Base-by-base conservation (phyloP, 2,888 invertebrate species). In the Notodonta ziczac region DNA sequence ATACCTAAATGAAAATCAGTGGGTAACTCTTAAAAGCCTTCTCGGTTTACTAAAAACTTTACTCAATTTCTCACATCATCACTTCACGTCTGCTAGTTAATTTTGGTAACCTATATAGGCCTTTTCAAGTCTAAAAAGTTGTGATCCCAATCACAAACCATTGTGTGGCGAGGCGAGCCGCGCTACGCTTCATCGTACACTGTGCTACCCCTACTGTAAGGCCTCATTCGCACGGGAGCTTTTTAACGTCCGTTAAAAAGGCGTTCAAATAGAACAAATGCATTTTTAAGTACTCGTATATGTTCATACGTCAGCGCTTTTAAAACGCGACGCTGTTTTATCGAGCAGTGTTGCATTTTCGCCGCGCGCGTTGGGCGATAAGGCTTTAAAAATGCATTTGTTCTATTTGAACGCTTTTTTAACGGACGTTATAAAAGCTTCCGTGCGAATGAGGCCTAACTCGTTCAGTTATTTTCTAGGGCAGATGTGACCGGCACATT, bases 401-500 rank as follows among this genome's bases (percentile, higher is more conserved):
- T n/a, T n/a, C n/a, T n/a, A n/a, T n/a, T n/a, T n/a, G n/a, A n/a
- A n/a, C n/a, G n/a, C n/a, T n/a, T n/a, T n/a, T n/a, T n/a, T n/a
- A n/a, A n/a, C n/a, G n/a, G n/a, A n/a, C n/a, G n/a, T n/a, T n/a
- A n/a, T n/a, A n/a, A n/a, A n/a, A n/a, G n/a, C n/a, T n/a, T n/a
- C n/a, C n/a, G n/a, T n/a, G n/a, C n/a, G n/a, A n/a, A n/a, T n/a
- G n/a, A n/a, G n/a, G n/a, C n/a, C n/a, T n/a, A 66, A 69, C 58
- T 59, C 62, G 53, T 67, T 63, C 57, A 62, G 56, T 63, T 65
- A 63, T 66, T 69, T 67, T 65, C 50, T 61, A 48, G 63, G 56
- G 62, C 67, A 65, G 66, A 65, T 72, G 65, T 66, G 63, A 53
- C 69, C 66, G 53, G 50, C 40, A 63, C 65, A 58, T 63, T 56